Evolutionary conservation across 1,140 invertebrate species (phyloP), one percentile per base, ranked within the genome.

Genomic region (Dendrolimus kikuchii): DNA sequence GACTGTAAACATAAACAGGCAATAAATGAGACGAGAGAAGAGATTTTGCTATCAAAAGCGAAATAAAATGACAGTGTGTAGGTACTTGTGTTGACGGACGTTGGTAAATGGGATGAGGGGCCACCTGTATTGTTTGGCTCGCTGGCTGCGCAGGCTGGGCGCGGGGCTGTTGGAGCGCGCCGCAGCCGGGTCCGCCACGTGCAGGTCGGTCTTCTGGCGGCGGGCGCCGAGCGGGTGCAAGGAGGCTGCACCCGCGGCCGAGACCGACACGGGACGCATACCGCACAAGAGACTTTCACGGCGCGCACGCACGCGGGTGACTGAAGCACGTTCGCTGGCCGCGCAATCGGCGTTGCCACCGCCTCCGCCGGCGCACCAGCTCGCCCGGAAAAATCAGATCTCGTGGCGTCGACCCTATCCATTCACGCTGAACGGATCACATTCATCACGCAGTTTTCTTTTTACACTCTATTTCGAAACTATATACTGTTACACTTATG

Each of bases 101-200:
- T 9, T 44, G 45, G 39, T 50, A 40, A 53, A 40, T 46, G 56
- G 42, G 38, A 51, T 51, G 41, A 47, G 49, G 57, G 61, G 57
- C 41, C 73, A 88, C 86, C 86, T 87, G 82, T 87, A 87, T 59
- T 85, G 83, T 59, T 86, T 86, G 7, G 85, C 81, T 48, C 81
- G 61, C 54, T 85, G 82, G 55, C 82, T 86, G 38, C 81, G 73
- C 5, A 86, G 76, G 49, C 80, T 81, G 50, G 77, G 76, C 7
- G 81, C 77, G 6, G 85, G 82, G 55, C 81, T 82, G 43, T 64
- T 62, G 6, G 85, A 81, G 49, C 86, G 74, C 5, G 69, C 68
- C 36, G 68, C 43, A 6, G 69, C 61, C 40, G 85, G 74, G 52
- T 81, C 86, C 5, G 78, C 76, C 44, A 87, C 81, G 57, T 86